Evolutionary conservation across 1,140 invertebrate genomes (phyloP).

Genomic region (Potamilus streckersoni): DNA sequence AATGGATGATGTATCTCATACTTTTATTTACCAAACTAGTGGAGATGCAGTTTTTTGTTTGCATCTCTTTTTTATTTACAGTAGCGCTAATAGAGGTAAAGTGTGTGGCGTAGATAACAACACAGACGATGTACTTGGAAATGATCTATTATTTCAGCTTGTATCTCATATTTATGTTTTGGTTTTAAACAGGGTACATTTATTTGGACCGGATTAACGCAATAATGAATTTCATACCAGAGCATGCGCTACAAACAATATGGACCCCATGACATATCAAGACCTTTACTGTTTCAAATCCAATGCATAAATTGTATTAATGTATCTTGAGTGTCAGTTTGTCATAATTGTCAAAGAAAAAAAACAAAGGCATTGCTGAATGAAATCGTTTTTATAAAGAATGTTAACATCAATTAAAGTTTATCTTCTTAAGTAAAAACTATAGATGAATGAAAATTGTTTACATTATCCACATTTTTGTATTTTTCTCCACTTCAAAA

Average conservation of each 20-base stretch:
- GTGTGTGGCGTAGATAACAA: conserved; percentile 3
- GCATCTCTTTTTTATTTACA: too few species aligned
- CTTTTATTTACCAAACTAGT: too few species aligned
- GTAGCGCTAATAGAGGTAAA: not conserved
- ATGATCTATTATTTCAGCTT: not conserved
- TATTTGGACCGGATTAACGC: not conserved
- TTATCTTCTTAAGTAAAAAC: conserved; percentile 2
- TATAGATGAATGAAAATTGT: conserved; percentile 6
- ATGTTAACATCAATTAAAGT: conserved; percentile 2
- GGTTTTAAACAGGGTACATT: conserved; percentile 5
- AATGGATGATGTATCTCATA: too few species aligned
- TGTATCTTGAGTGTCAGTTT: conserved; percentile 9
- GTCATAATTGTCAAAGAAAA: not conserved
- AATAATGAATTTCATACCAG: conserved; percentile 21
- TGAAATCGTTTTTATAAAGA: conserved; percentile 17
- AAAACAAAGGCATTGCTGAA: conserved; percentile 8
- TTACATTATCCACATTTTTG: conserved; percentile 6
- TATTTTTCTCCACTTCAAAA: not conserved
- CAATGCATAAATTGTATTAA: conserved; percentile 17
- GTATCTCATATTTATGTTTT: not conserved
- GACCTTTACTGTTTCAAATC: conserved; percentile 3
- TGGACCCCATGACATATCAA: conserved; percentile 8
- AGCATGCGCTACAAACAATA: not conserved
- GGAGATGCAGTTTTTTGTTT: too few species aligned
- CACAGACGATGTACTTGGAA: not conserved